phyloP scores from a whole-genome alignment of 2,797 vertebrate species.

The Nothura maculosa region DNA sequence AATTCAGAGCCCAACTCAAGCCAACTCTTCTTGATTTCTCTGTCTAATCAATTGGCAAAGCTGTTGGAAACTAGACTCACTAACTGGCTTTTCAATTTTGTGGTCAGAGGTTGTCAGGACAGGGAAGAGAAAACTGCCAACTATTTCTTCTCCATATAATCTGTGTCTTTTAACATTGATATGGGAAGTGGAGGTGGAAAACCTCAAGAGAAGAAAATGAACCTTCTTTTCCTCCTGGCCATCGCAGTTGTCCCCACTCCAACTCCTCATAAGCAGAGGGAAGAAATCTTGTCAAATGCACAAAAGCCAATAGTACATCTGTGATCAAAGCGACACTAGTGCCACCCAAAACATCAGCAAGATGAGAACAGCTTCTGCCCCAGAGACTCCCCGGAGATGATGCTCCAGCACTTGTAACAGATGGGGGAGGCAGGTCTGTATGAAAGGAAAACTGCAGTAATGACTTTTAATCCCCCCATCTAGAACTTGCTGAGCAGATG shows the following conservation, averaged over 20 bases:
- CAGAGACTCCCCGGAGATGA: neutral
- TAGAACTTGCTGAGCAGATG: neutral
- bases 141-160: slow-evolving; percentile 15
- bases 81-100: slow-evolving; percentile 55
- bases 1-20: neutral
- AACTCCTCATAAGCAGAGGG: neutral
- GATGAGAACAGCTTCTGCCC: neutral
- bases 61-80: slow-evolving; percentile 5
- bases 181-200: neutral
- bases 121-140: slow-evolving; percentile 70
- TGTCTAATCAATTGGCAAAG: slow-evolving; percentile 38
- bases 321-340: neutral
- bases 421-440: neutral
- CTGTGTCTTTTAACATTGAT: neutral
- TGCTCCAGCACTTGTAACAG: neutral
- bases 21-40: slow-evolving; percentile 46
- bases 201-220: neutral
- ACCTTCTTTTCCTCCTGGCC: neutral
- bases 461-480: neutral
- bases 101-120: slow-evolving; percentile 73
- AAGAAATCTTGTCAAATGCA: neutral
- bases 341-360: neutral
- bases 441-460: neutral
- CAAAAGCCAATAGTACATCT: neutral
- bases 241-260: neutral